Evolutionary conservation across 2,888 invertebrate species (phyloP), one percentile per base, ranked within the genome.

Genomic region (Serripes groenlandicus): DNA sequence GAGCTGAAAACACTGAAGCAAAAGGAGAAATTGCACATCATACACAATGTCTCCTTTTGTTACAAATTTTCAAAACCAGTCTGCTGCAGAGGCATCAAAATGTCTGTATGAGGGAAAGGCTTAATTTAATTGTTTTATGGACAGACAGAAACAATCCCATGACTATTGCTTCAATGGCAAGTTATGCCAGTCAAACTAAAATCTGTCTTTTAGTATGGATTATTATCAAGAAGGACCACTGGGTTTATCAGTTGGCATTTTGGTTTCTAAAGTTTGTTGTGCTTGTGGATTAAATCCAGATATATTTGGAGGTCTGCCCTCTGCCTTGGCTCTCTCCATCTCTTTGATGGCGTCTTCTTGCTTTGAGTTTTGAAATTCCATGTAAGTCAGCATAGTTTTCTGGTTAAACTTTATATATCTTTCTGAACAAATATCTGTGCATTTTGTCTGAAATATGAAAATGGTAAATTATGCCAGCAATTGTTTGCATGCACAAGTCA

Each of bases 371-470:
- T 96, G 96, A 32, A 96, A 95, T 91, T 96, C 96, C 91, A 96
- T 95, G 91, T 96, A 96, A 74, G 96, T 95, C 88, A 95, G 94
- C 96, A 96, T 96, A 77, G 96, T 93, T 90, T 95, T 96, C 87
- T 96, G 96, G 93, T 96, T 96, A 56, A 95, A 95, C 71, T 95
- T 95, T n/a, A 96, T 95, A 91, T 96, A 95, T 93, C 96, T 96
- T 28, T 95, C 94, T 18, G 96, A 95, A 93, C 96, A 96, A 37
- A 94, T 94, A 75, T 95, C 95, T 32, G 96, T 94, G 92, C 96
- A 96, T 1, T 88, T 85, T 68, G 92, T 93, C 96, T 96, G 94
- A 81, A 94, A 95, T 62, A 62, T 21, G 2, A 49, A n/a, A n/a
- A n/a, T n/a, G n/a, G n/a, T n/a, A n/a, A n/a, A n/a, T n/a, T n/a